These are phyloP conservation scores for Stomorhina lunata DNA, from an alignment of 2,888 invertebrate genomes.

Conservation along the genomic window DNA sequence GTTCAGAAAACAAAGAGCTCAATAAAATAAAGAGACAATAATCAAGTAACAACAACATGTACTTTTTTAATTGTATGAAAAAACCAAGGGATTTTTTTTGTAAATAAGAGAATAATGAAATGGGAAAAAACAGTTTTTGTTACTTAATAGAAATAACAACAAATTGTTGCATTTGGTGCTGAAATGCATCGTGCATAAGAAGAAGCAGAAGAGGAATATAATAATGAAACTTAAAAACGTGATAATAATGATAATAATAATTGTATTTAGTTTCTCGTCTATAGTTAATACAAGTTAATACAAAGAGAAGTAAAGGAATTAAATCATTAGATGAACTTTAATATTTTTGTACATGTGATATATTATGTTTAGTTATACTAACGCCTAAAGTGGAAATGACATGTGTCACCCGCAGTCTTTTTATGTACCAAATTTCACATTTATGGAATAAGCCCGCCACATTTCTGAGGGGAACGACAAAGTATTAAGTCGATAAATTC, in stretches of 20 bases:
- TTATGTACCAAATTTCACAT: too few species aligned
- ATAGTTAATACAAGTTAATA: neutral
- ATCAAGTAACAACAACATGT: neutral
- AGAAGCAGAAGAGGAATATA: neutral
- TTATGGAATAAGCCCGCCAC: too few species aligned
- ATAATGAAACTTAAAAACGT: slow-evolving; percentile 23
- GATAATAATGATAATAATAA: slow-evolving; percentile 27
- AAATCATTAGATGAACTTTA: neutral
- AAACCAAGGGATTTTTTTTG: slow-evolving; percentile 12
- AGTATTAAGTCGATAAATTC: too few species aligned
- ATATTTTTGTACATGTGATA: too few species aligned
- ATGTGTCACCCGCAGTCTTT: too few species aligned
- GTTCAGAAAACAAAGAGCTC: slow-evolving; percentile 11
- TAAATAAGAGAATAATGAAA: slow-evolving; percentile 24
- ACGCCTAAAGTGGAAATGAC: too few species aligned
- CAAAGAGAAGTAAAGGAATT: slow-evolving; percentile 1
- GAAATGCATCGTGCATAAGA: slow-evolving; percentile 1
- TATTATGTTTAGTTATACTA: too few species aligned
- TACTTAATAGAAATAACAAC: slow-evolving; percentile 50
- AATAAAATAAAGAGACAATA: slow-evolving; percentile 37
- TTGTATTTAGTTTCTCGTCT: neutral
- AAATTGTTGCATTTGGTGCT: slow-evolving; percentile 36
- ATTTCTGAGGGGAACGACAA: too few species aligned
- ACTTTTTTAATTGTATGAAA: slow-evolving; percentile 3
- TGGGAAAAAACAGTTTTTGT: slow-evolving; percentile 61